Evolutionary conservation across 2,888 invertebrate species (phyloP), one percentile per base, ranked within the genome.

Genomic region (Byasa hedistus): DNA sequence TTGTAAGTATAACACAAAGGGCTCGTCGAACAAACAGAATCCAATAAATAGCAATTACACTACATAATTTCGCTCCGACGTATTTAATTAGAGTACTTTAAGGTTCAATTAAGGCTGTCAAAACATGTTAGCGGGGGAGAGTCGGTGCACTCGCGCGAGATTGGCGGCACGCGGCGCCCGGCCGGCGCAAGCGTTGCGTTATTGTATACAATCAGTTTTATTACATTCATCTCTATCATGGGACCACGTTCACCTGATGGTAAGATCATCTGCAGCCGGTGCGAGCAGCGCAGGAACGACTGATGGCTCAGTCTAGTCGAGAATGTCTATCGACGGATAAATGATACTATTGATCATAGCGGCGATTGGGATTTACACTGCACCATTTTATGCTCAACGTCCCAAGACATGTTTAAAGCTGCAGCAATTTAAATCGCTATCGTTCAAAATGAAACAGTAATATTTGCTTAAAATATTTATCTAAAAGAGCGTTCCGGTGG

Each of bases 31-130:
- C 65, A 57, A 39, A 62, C n/a, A 27, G 54, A 66, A 66, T 58
- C 52, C 57, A 66, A 61, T 62, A 62, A 62, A 66, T 52, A 39
- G 19, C 58, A 66, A 66, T 66, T 62, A 66, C 48, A 23, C 60
- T 21, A 36, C 61, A 23, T 32, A 48, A 60, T 66, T 59, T 66
- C 63, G 59, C 63, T 56, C 44, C 59, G 23, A 56, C 57, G 63
- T 54, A 39, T 59, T 66, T 58, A 62, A 66, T 66, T 63, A 63
- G 57, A 58, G 66, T 62, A 66, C 66, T 66, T 66, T 66, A 66
- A 66, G 66, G 58, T 63, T 58, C 66, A 76, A 77, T 80, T 79
- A 79, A 51, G 68, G 61, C 73, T 78, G 76, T 79, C 80, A 76
- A 79, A 80, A 79, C 74, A 79, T 69, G 73, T 80, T 75, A 66